Base-by-base conservation (phyloP, 2,113 vertebrate genomes). In the Cheirogaleus medius region DNA sequence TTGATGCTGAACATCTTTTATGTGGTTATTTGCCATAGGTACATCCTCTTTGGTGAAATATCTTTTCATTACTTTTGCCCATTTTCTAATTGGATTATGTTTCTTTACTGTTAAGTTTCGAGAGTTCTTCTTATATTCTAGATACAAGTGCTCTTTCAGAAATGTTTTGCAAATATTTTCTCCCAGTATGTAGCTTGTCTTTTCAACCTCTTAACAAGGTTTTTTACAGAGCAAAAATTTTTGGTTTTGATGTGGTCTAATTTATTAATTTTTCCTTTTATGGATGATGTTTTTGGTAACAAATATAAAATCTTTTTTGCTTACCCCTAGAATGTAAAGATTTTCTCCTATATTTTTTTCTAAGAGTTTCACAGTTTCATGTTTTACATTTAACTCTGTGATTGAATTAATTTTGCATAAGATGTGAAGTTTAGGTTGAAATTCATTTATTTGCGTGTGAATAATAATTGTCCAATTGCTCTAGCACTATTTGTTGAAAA, bases 221-320 rank as follows among this genome's bases (percentile, higher is more conserved):
- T 78, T 69, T 84, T 77, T n/a, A 84, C n/a, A 84, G 29, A 77
- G 32, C 39, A 78, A 89, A 91, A 84, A 23, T 42, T 84, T 96
- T 58, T 68, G 81, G 44, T 89, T 69, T 64, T 68, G n/a, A 93
- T 52, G 21, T 56, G 34, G 32, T 83, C 37, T 23, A 81, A 54
- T 64, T 54, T 54, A 71, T 49, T 25, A 27, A n/a, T 42, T 81
- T 95, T 47, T 91, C 60, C 49, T 78, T 64, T 56, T 63, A 74
- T 56, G 58, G 23, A 47, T 73, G 23, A 71, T 56, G 32, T 66
- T 95, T 77, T 84, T 85, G 18, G 54, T 54, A 47, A 81, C 47
- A 94, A 82, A 11, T 85, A 49, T 94, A 95, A 91, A 94, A 66
- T 58, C 18, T 3, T 94, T 94, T 93, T 58, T 89, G 78, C 71